Base-by-base conservation (phyloP, 2,888 invertebrate species). In the Calameuta pallipes region DNA sequence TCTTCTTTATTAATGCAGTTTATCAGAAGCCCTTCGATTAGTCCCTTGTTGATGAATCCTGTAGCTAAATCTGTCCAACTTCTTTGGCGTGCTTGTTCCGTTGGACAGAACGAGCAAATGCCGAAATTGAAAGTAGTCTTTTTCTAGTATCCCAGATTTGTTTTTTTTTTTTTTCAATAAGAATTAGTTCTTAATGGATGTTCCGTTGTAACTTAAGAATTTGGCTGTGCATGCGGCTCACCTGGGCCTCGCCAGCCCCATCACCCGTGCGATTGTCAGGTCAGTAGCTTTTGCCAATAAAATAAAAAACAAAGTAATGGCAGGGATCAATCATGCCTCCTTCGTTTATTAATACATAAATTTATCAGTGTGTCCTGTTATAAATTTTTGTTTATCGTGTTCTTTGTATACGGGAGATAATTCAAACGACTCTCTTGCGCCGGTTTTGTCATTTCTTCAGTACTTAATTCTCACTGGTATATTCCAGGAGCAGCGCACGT, bases 401-500 rank as follows among this genome's bases (percentile, higher is more conserved):
- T 56, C 56, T 23, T 23, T 23, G 23, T 56, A 23, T 23, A 56
- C 9, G 56, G 56, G 9, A 56, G 23, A 56, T 56, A 23, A 23
- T 23, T 56, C 23, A 9, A 56, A 23, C 23, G 9, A 23, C 56
- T 9, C 69, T 34, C 69, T 69, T 23, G 35, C 69, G 35, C 36
- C 23, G 33, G 23, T 11, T 71, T 31, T 31, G 31, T 71, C 11
- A 71, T 71, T 71, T 56, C 56, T 56, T 56, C 56, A 56, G 23
- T 56, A 56, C 56, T 56, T 56, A 23, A 56, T 56, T 56, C 56
- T 56, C 2, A 56, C 56, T 74, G n/a, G 74, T 35, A 74, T 89
- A 89, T 91, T 92, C 78, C 92, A 97, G 97, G 97, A 97, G 95
- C 96, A 96, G 93, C 97, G 97, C 94, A 95, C 95, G 92, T 96